Conservation (phyloP, 2,888 invertebrate species). For the Acrocyrtus sp. region DNA sequence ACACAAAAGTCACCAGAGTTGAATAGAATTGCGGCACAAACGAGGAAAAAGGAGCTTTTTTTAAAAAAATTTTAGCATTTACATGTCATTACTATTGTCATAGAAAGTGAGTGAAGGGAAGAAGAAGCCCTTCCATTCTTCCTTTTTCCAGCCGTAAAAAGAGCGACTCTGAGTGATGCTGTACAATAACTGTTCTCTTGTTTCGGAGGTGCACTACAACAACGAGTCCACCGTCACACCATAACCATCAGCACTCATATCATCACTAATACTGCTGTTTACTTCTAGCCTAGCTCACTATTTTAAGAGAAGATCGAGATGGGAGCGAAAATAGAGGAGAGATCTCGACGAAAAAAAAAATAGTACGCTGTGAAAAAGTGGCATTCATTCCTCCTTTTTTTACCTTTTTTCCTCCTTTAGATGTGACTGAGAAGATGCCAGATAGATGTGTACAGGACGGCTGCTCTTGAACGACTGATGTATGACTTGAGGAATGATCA, state of each 20-base stretch:
- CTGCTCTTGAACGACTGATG: constrained; percentile 49
- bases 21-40: no score
- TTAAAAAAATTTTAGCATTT: constrained; percentile 11
- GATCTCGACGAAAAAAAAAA: no score
- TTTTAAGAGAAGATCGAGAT: no score
- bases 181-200: background rate
- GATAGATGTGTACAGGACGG: constrained; percentile 40
- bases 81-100: constrained; percentile 35
- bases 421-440: background rate
- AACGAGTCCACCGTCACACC: background rate
- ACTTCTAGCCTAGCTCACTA: no score
- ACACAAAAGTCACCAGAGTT: constrained; percentile 1
- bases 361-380: constrained; percentile 7
- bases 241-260: background rate
- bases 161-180: constrained; percentile 12
- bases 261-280: background rate
- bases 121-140: constrained; percentile 20
- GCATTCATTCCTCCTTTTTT: constrained; percentile 9
- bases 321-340: no score
- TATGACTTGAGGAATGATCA: constrained; percentile 31
- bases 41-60: constrained; percentile 20
- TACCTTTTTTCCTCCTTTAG: background rate
- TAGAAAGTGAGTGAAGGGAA: constrained; percentile 26
- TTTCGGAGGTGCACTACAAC: no score
- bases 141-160: constrained; percentile 13